phyloP scores from a whole-genome alignment of 30 jellyfish, hydroid and myxozoan species.

The Cassiopea xamachana region DNA sequence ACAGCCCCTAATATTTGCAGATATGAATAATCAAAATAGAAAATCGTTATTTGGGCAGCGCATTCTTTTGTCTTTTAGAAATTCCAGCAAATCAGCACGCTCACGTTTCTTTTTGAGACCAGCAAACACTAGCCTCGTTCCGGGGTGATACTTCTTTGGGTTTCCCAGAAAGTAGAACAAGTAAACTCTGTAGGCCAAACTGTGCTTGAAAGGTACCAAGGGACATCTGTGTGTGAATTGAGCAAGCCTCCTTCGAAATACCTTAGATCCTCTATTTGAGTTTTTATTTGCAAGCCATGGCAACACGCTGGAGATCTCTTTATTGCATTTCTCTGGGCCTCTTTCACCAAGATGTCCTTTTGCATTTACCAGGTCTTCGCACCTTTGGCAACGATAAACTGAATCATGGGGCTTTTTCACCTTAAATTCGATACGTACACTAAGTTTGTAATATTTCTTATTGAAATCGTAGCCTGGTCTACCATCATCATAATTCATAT shows the following conservation, averaged over 20 bases:
- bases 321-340: constrained; percentile 60
- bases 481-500: constrained; percentile 29
- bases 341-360: constrained; percentile 34
- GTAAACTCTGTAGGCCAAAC: constrained; percentile 13
- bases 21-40: no score
- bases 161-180: constrained; percentile 22
- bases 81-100: constrained; percentile 32
- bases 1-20: no score
- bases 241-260: constrained; percentile 1
- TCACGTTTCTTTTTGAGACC: constrained; percentile 58
- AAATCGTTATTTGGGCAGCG: no score
- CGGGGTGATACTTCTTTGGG: constrained; percentile 33
- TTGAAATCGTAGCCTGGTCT: constrained; percentile 47
- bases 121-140: constrained; percentile 48
- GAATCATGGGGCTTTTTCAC: constrained; percentile 52
- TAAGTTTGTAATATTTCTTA: constrained; percentile 57
- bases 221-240: constrained; percentile 1
- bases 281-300: constrained; percentile 7
- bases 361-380: constrained; percentile 65
- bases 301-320: neutral
- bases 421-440: constrained; percentile 65
- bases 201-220: neutral
- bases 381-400: constrained; percentile 41
- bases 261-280: constrained; percentile 19
- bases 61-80: constrained; percentile 19